Evolutionary conservation across 2,888 invertebrate genomes (phyloP).

Genomic region (Eupithecia exiguata): DNA sequence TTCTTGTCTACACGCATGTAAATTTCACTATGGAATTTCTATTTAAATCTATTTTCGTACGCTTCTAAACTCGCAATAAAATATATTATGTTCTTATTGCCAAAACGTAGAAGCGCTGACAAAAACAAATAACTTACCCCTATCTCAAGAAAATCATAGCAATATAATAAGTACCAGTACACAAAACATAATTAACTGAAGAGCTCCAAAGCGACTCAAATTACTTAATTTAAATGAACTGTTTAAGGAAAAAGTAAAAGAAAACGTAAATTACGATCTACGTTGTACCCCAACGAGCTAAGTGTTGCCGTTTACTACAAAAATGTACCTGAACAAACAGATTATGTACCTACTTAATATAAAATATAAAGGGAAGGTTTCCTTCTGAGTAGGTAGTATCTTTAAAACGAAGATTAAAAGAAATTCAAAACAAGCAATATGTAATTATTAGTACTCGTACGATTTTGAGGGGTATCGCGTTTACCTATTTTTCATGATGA

Average conservation of each 20-base stretch:
- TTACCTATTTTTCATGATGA: too few relatives aligned
- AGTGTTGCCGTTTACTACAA: constrained; percentile 9
- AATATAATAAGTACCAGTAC: neutral
- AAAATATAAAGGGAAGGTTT: constrained; percentile 1
- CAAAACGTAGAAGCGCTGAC: neutral
- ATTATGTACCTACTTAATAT: neutral
- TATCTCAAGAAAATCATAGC: constrained; percentile 6
- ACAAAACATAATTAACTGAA: constrained; percentile 17
- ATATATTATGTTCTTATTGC: neutral
- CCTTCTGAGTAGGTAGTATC: neutral
- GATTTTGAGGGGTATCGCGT: too few relatives aligned
- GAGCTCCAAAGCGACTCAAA: constrained; percentile 16
- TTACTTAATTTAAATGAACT: constrained; percentile 34
- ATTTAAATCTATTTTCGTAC: neutral
- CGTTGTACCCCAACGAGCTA: constrained; percentile 1
- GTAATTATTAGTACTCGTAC: too few relatives aligned
- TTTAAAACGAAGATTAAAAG: neutral
- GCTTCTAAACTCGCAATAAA: neutral
- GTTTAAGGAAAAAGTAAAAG: constrained; percentile 26
- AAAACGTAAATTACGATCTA: constrained; percentile 20
- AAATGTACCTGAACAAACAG: constrained; percentile 12
- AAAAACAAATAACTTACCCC: neutral
- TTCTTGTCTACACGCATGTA: neutral
- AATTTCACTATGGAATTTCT: neutral
- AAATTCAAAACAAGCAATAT: neutral